phyloP scores from a whole-genome alignment of 2,113 vertebrate genomes.

The Gobio gobio region DNA sequence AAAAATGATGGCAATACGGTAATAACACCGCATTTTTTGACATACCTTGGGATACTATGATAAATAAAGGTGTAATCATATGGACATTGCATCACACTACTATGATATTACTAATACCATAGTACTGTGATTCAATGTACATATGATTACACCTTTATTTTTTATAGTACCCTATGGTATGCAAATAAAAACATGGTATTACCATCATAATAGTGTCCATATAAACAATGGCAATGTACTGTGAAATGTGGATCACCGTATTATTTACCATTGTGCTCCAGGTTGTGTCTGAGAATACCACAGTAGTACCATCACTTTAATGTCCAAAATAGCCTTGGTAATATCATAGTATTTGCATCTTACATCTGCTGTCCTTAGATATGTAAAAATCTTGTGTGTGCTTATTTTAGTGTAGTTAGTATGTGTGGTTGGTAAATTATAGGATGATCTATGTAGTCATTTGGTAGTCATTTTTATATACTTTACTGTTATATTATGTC shows the following conservation, averaged over 20 bases:
- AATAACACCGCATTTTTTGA: neutral
- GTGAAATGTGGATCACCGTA: neutral
- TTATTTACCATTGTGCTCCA: neutral
- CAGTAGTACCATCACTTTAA: neutral
- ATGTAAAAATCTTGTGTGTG: conserved; percentile 27
- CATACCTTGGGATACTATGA: too few relatives aligned
- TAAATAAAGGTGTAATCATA: too few relatives aligned
- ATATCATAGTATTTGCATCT: neutral
- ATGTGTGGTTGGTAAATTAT: conserved; percentile 18
- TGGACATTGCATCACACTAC: too few relatives aligned
- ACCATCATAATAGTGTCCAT: neutral
- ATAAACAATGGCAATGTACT: neutral
- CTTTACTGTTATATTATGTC: neutral
- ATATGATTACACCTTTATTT: neutral
- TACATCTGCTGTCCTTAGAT: neutral
- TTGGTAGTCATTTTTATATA: too few relatives aligned
- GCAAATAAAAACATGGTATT: neutral
- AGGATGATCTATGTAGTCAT: neutral
- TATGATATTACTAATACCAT: neutral
- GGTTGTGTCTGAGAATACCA: neutral
- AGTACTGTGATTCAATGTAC: neutral
- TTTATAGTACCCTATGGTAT: neutral
- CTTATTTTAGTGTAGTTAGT: neutral
- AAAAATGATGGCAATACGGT: neutral
- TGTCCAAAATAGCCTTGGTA: neutral